phyloP scores from a whole-genome alignment of 2,797 vertebrate genomes.

The Coregonus suidteri region DNA sequence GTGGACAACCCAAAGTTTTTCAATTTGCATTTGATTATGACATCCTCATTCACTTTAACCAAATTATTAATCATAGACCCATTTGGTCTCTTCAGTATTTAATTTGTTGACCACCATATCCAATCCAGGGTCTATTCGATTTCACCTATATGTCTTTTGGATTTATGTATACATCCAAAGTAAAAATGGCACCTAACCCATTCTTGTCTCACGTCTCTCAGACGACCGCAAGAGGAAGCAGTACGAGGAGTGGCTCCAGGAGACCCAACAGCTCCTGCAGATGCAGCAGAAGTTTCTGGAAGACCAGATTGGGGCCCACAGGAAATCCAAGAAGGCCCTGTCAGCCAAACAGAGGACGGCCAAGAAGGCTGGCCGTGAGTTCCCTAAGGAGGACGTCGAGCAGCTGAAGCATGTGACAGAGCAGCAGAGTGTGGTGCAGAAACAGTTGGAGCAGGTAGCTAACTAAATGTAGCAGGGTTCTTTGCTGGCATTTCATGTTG shows the following conservation, averaged over 20 bases:
- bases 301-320: constrained; percentile 91
- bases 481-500: neutral
- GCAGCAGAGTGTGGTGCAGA: constrained; percentile 93
- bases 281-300: constrained; percentile 98
- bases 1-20: constrained; percentile 56
- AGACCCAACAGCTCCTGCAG: constrained; percentile 94
- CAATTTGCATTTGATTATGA: no score
- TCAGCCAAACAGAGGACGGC: constrained; percentile 95
- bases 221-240: constrained; percentile 89
- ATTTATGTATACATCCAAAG: neutral
- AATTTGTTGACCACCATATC: neutral
- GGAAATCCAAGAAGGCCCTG: constrained; percentile 95
- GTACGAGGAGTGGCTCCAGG: constrained; percentile 95
- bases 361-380: constrained; percentile 89
- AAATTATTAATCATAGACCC: neutral
- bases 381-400: constrained; percentile 89
- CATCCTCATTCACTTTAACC: neutral
- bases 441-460: constrained; percentile 93
- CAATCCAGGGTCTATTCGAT: neutral
- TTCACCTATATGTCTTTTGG: neutral
- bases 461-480: neutral
- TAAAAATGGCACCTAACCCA: neutral
- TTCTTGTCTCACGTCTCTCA: constrained; percentile 29
- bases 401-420: constrained; percentile 90
- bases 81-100: neutral